These are phyloP conservation scores for Eucera pruinosa DNA, from an alignment of 2,888 invertebrate genomes.

Conservation along the genomic window DNA sequence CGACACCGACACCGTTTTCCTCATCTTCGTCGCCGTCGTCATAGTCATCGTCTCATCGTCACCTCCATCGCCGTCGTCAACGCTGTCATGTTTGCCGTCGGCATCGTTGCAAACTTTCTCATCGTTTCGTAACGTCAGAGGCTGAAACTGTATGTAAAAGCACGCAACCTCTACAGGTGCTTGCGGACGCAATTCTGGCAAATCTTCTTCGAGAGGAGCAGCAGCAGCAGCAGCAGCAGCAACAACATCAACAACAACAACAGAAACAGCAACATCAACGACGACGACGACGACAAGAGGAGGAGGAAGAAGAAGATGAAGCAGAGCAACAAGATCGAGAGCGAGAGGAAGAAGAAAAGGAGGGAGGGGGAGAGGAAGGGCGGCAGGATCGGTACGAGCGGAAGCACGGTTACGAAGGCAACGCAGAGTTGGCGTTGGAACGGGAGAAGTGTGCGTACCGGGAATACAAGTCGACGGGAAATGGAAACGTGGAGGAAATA, in stretches of 20 bases:
- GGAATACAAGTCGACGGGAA: slow-evolving; percentile 60
- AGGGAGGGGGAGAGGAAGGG: no score
- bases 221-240: slow-evolving; percentile 34
- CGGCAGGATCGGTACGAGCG: not conserved
- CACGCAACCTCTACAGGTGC: slow-evolving; percentile 72
- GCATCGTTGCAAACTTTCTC: not conserved
- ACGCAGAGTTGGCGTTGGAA: slow-evolving; percentile 13
- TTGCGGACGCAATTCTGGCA: slow-evolving; percentile 74
- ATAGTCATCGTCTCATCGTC: not conserved
- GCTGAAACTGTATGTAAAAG: slow-evolving; percentile 21
- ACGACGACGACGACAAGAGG: slow-evolving; percentile 15
- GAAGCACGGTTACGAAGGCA: slow-evolving; percentile 8
- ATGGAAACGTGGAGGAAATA: slow-evolving; percentile 79
- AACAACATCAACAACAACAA: slow-evolving; percentile 16
- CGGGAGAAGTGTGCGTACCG: slow-evolving; percentile 25
- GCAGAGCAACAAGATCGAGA: no score
- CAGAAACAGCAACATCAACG: slow-evolving; percentile 13
- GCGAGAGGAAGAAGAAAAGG: no score
- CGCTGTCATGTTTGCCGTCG: not conserved
- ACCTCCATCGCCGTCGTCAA: not conserved
- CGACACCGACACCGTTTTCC: no score
- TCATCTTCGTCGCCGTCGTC: not conserved
- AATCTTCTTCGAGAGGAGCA: slow-evolving; percentile 64
- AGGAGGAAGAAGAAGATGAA: no score
- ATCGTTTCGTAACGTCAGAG: not conserved